Evolutionary conservation across 2,888 invertebrate genomes (phyloP).

Genomic region (Dinocampus coccinellae): DNA sequence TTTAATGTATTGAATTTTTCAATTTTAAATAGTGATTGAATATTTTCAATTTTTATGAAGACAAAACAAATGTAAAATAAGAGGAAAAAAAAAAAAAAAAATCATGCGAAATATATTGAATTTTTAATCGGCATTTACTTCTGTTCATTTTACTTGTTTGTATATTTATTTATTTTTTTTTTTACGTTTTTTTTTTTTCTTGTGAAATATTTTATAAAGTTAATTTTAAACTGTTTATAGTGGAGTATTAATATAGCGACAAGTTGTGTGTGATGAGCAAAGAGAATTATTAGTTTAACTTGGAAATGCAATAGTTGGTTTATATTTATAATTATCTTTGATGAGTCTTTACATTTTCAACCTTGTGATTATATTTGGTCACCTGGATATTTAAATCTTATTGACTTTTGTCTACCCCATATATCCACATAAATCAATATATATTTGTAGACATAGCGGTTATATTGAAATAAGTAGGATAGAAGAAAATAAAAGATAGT

Average conservation of each 20-base stretch:
- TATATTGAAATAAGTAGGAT: background rate
- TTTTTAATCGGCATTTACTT: background rate
- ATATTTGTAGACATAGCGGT: background rate
- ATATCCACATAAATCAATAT: background rate
- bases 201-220: no score
- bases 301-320: slow-evolving; percentile 28
- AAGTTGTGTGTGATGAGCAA: background rate
- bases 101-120: background rate
- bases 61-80: background rate
- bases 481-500: slow-evolving; percentile 12
- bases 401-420: slow-evolving; percentile 36
- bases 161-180: no score
- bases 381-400: slow-evolving; percentile 50
- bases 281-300: background rate
- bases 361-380: slow-evolving; percentile 49
- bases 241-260: no score
- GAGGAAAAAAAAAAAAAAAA: background rate
- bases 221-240: no score
- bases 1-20: no score
- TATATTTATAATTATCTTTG: slow-evolving; percentile 46
- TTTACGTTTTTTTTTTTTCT: background rate
- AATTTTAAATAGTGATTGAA: background rate
- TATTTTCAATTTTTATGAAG: background rate
- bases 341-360: slow-evolving; percentile 51
- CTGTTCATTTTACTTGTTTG: background rate